phyloP scores from a whole-genome alignment of 2,113 vertebrate species.

The Mormoops blainvillei region DNA sequence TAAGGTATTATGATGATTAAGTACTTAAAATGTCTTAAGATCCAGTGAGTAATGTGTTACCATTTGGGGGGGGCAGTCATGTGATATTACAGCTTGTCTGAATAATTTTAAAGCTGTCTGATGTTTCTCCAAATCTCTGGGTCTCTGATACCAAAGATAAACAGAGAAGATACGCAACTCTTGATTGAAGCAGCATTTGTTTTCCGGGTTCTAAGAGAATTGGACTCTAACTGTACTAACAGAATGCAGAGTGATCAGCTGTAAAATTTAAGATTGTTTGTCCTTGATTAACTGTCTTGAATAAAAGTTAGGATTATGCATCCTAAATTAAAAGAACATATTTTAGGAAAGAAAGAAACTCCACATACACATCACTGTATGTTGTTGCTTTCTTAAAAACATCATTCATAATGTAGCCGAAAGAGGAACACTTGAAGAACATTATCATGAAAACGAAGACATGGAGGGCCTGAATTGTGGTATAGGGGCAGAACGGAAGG shows the following conservation, averaged over 20 bases:
- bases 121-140: conserved; percentile 45
- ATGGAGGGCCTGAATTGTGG: not conserved
- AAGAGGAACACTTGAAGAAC: not conserved
- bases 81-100: conserved; percentile 16
- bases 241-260: not conserved
- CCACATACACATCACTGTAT: not conserved
- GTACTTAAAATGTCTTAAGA: conserved; percentile 40
- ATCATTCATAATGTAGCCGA: not conserved
- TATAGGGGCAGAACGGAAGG: not conserved
- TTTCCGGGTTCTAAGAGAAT: conserved; percentile 49
- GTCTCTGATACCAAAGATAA: conserved; percentile 50
- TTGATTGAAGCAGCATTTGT: conserved; percentile 19
- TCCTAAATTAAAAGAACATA: not conserved
- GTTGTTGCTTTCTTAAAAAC: not conserved
- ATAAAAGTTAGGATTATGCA: not conserved
- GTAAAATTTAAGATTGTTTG: not conserved
- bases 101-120: conserved; percentile 44
- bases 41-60: conserved; percentile 34
- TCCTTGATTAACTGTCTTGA: not conserved
- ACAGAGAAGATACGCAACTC: conserved; percentile 32
- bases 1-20: conserved; percentile 46
- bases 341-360: not conserved
- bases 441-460: not conserved
- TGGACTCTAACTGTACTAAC: not conserved
- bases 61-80: not conserved